Base-by-base conservation (phyloP, 2,113 vertebrate species). In the Nibea coibor region DNA sequence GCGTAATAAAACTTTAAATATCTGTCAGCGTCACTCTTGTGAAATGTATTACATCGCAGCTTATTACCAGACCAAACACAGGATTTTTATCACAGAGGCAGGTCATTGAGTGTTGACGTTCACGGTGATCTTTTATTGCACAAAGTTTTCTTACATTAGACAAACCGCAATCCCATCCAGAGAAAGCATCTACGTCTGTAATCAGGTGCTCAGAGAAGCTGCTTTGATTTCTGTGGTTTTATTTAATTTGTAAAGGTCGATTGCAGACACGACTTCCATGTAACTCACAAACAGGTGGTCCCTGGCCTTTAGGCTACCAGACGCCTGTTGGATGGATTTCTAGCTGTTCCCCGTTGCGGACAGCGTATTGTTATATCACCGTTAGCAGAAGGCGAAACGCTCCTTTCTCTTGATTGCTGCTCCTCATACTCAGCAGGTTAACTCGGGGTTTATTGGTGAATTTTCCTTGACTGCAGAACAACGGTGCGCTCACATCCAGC, bases 351-450 rank as follows among this genome's bases (percentile, higher is more conserved):
- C 0, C 28, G 59, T 31, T 17, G n/a, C 51, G 53, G 26, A 39
- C 16, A 43, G 54, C 3, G 3, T 31, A 9, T 42, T 43, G 20
- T 71, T 82, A 50, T 59, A 50, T 59, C 43, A 39, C 65, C 28
- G 20, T 20, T 12, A 50, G 59, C 48, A 74, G 67, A 65, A 71
- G 72, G 61, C 42, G 75, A 85, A 89, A 63, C 59, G 45, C n/a
- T 84, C 12, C 51, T 15, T 4, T 14, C 53, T 75, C 28, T 51
- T 53, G 12, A 70, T 35, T 10, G 0, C 11, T 61, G 43, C 63
- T 66, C 65, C 65, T 42, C 43, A 53, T 39, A 54, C 5, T 24
- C 75, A 67, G 14, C 70, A 81, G 54, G 71, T 82, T 80, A 48
- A 80, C 43, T 58, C 15, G 31, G 0, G 1, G 50, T 80, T 77